These are phyloP conservation scores for Pherbina coryleti DNA, from an alignment of 2,888 invertebrate genomes.

Conservation along the genomic window DNA sequence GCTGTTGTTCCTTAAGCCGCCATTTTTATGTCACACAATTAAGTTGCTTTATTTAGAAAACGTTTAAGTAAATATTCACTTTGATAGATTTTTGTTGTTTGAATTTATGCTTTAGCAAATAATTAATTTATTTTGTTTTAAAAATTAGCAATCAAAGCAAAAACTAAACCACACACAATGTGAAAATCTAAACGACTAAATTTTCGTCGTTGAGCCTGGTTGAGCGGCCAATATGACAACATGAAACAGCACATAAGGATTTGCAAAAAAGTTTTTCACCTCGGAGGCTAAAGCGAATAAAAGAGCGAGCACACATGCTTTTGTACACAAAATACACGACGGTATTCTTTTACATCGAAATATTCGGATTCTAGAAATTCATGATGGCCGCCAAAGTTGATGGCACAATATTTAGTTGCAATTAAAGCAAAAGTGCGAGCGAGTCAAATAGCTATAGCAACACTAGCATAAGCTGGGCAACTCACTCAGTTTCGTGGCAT, in stretches of 20 bases:
- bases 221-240: slow-evolving; percentile 12
- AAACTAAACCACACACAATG: slow-evolving; percentile 10
- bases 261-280: no score
- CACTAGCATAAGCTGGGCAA: neutral
- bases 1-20: no score
- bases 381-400: slow-evolving; percentile 48
- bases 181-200: neutral
- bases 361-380: slow-evolving; percentile 47
- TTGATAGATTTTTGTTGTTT: no score
- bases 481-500: slow-evolving; percentile 50
- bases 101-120: no score
- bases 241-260: slow-evolving; percentile 3
- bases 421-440: neutral
- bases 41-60: no score
- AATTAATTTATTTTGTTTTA: neutral
- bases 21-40: no score
- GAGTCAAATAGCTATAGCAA: slow-evolving; percentile 17
- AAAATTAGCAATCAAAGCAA: neutral
- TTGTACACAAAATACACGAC: neutral
- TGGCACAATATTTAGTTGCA: neutral
- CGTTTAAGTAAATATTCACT: no score
- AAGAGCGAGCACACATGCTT: neutral
- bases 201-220: slow-evolving; percentile 24
- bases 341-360: slow-evolving; percentile 40
- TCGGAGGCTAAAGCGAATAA: neutral